Conservation (phyloP, 2,113 vertebrate genomes). For the Cavia aperea region DNA sequence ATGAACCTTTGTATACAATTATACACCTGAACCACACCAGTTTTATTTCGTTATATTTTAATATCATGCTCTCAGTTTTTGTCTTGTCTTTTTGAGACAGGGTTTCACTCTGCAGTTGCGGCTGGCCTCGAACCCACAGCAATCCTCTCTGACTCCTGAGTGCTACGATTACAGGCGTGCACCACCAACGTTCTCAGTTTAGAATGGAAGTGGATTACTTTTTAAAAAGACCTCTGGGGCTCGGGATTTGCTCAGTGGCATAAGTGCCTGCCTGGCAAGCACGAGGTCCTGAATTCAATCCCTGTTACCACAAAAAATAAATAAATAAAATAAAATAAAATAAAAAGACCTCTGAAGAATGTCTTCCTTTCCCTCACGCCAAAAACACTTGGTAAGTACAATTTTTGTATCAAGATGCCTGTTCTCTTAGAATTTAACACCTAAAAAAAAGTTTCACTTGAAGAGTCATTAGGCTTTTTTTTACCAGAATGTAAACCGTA, state of each 20-base stretch:
- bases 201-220: constrained; percentile 9
- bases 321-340: too few relatives aligned
- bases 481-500: constrained; percentile 17
- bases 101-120: neutral
- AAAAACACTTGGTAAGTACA: neutral
- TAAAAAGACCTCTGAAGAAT: constrained; percentile 1
- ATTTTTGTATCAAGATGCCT: neutral
- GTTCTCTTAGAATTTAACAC: neutral
- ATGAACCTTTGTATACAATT: neutral
- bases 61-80: neutral
- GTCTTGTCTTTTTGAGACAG: neutral
- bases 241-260: too few relatives aligned
- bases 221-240: neutral
- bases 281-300: too few relatives aligned
- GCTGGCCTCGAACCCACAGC: neutral
- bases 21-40: neutral
- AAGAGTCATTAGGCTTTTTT: constrained; percentile 2
- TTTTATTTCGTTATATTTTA: neutral
- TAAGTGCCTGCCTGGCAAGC: too few relatives aligned
- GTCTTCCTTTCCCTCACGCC: constrained; percentile 27
- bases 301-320: too few relatives aligned
- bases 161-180: neutral
- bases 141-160: neutral
- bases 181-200: neutral
- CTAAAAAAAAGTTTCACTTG: neutral